Evolutionary conservation across 2,888 invertebrate genomes (phyloP), one percentile per base, ranked within the genome.

Genomic region (Nasonia oneida): DNA sequence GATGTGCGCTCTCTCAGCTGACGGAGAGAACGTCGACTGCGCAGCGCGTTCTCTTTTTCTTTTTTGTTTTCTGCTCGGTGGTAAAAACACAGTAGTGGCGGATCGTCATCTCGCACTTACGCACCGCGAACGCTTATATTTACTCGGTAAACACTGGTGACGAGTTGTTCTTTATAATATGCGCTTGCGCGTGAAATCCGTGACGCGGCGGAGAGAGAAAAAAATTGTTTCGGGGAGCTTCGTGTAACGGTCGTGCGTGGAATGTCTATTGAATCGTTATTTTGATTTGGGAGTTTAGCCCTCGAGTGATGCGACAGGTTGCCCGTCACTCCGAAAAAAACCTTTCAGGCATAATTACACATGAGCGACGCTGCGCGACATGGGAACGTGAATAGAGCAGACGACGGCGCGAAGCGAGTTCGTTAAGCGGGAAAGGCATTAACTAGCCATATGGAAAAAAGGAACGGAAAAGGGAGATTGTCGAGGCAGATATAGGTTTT

Each of bases 131-230:
- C 8, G n/a, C 42, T 23, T 8, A 2, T 73, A 47, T 73, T 73
- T 73, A 73, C 73, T 23, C 23, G n/a, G 23, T 73, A 73, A 73
- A 73, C 47, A 73, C n/a, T 47, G 47, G 23, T 57, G 76, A 57
- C 71, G 70, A 70, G 15, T 33, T 37, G 33, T 70, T 70, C 18
- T 33, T 70, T 37, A 70, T 70, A 47, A 70, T 70, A 47, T 12
- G 47, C 42, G 37, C 18, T 4, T 70, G 15, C 12, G 15, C 33
- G n/a, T 57, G 57, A 57, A 57, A 57, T 57, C 57, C 1, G 57
- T 57, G 57, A 4, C 18, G 5, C 5, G 18, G 10, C 1, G 37
- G 10, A 47, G 47, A 47, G 12, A 47, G 37, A 8, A 37, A 70
- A 37, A 18, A 37, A 15, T 33, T 12, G 12, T 29, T 23, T 67